These are phyloP conservation scores for Philaethria dido DNA, from an alignment of 2,888 invertebrate genomes.

Conservation along the genomic window DNA sequence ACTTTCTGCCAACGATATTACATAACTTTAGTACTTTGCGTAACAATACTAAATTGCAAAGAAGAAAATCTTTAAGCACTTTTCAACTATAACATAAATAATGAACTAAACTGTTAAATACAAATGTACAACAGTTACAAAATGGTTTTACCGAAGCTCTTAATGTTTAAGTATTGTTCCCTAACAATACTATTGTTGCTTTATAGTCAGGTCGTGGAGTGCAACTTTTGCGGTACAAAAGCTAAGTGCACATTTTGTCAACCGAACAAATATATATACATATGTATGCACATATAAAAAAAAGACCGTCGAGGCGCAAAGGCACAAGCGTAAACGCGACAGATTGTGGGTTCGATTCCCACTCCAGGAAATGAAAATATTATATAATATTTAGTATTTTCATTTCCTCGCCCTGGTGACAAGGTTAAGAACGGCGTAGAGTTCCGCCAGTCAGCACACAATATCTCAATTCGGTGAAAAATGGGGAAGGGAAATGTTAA, in stretches of 20 bases:
- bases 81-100: background rate
- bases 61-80: background rate
- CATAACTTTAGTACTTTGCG: background rate
- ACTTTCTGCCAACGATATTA: no score
- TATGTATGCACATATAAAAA: background rate
- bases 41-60: background rate
- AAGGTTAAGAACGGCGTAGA: no score
- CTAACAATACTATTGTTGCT: constrained; percentile 27
- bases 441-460: no score
- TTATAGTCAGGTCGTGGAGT: constrained; percentile 16
- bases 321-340: no score
- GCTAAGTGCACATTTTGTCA: constrained; percentile 16
- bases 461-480: no score
- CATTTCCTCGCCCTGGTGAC: no score
- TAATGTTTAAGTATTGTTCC: constrained; percentile 19
- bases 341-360: no score
- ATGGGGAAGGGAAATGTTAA: no score
- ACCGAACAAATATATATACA: background rate
- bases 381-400: no score
- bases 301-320: no score
- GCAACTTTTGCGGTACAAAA: constrained; percentile 19
- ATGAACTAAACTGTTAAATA: constrained; percentile 1
- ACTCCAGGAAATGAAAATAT: no score
- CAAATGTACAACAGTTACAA: constrained; percentile 9
- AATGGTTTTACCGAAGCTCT: constrained; percentile 6